Evolutionary conservation across 2,797 vertebrate species (phyloP).

Genomic region (Champsocephalus gunnari): DNA sequence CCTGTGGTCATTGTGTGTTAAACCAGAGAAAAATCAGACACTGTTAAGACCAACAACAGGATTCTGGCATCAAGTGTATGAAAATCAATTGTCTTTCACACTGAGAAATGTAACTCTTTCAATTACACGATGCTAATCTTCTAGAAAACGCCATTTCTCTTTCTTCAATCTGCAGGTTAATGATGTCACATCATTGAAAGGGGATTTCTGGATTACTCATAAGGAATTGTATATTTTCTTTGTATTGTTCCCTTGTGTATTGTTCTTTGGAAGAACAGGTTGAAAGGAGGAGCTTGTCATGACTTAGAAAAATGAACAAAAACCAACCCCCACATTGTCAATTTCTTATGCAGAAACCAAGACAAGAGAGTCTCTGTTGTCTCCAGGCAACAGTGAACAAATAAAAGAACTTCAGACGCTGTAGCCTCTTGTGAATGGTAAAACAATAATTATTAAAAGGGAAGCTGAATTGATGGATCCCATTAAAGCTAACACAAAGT

Average conservation of each 20-base stretch:
- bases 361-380: constrained; percentile 56
- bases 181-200: constrained; percentile 72
- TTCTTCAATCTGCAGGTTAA: constrained; percentile 74
- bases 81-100: constrained; percentile 78
- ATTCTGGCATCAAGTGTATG: constrained; percentile 71
- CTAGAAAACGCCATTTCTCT: constrained; percentile 39
- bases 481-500: constrained; percentile 85
- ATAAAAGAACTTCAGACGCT: constrained; percentile 54
- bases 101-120: constrained; percentile 55
- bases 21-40: constrained; percentile 74
- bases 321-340: constrained; percentile 53
- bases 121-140: constrained; percentile 71
- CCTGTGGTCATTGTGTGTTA: constrained; percentile 67
- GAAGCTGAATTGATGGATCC: constrained; percentile 89
- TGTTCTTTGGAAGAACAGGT: constrained; percentile 67
- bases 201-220: constrained; percentile 68
- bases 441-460: constrained; percentile 86
- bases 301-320: constrained; percentile 73
- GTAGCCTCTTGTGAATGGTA: constrained; percentile 68
- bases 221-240: constrained; percentile 70
- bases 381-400: constrained; percentile 45
- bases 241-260: constrained; percentile 61
- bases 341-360: constrained; percentile 63
- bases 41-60: constrained; percentile 72
- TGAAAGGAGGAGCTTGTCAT: constrained; percentile 74